Evolutionary conservation across 2,113 vertebrate species (phyloP).

Genomic region (Xerus inauris): DNA sequence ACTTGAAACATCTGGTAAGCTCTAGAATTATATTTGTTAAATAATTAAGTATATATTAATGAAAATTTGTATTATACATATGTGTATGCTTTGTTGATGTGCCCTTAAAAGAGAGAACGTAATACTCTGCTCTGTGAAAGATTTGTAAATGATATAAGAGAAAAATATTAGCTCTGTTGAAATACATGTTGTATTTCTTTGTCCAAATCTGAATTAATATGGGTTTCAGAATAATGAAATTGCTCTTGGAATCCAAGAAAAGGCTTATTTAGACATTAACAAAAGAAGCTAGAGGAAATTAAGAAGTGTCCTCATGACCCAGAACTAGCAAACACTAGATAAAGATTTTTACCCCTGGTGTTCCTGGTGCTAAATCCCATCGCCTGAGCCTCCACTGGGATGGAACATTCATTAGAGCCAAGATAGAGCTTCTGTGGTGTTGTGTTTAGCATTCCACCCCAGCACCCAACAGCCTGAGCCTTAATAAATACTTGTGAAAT

Average conservation of each 20-base stretch:
- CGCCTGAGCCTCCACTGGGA: too few species aligned
- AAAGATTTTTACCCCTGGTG: neutral
- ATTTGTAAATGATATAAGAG: neutral
- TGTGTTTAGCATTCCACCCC: neutral
- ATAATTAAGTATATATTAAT: neutral
- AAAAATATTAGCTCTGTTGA: neutral
- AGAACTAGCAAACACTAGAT: neutral
- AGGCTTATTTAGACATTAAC: neutral
- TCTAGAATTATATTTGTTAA: neutral
- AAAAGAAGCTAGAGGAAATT: neutral
- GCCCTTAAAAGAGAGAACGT: neutral
- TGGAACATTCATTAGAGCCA: neutral
- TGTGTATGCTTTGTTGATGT: neutral
- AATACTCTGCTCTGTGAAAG: neutral
- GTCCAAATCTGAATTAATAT: neutral
- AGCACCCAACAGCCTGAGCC: neutral
- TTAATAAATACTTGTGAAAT: neutral
- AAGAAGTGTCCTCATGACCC: neutral
- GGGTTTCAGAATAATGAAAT: neutral
- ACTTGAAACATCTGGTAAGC: neutral
- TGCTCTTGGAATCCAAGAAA: neutral
- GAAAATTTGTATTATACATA: neutral
- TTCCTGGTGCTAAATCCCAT: neutral
- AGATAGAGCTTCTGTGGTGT: accelerated
- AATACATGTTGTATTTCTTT: neutral